These are phyloP conservation scores for Orthochromis indermauri DNA, from an alignment of 2,113 vertebrate species.

Conservation along the genomic window DNA sequence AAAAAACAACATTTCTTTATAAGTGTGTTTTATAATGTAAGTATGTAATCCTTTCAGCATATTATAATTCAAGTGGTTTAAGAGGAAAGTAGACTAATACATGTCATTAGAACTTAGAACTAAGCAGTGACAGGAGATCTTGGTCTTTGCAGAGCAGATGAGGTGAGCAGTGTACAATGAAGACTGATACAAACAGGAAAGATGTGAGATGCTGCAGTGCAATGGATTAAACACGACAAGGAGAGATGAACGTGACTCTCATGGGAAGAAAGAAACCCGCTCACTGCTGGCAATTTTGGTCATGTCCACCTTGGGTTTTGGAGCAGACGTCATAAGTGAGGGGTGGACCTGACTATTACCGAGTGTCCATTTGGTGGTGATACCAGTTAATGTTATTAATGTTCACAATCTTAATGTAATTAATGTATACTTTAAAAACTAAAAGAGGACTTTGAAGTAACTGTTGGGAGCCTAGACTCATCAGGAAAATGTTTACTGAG, in stretches of 20 bases:
- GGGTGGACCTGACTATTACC: background rate
- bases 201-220: rapidly evolving
- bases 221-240: rapidly evolving
- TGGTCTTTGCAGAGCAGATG: background rate
- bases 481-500: background rate
- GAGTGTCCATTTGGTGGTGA: background rate
- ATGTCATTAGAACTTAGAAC: background rate
- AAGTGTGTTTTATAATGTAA: background rate
- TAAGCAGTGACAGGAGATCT: background rate
- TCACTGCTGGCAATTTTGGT: background rate
- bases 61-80: background rate
- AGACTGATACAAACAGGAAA: background rate
- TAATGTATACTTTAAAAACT: background rate
- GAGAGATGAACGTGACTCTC: background rate
- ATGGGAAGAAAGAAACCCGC: background rate
- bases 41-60: background rate
- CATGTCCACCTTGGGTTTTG: background rate
- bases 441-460: background rate
- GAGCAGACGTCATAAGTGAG: rapidly evolving
- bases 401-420: background rate
- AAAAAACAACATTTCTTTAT: background rate
- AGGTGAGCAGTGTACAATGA: background rate
- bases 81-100: background rate
- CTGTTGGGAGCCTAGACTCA: background rate
- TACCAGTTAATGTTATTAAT: background rate